These are phyloP conservation scores for Prinia subflava DNA, from an alignment of 2,113 vertebrate genomes.

Conservation along the genomic window DNA sequence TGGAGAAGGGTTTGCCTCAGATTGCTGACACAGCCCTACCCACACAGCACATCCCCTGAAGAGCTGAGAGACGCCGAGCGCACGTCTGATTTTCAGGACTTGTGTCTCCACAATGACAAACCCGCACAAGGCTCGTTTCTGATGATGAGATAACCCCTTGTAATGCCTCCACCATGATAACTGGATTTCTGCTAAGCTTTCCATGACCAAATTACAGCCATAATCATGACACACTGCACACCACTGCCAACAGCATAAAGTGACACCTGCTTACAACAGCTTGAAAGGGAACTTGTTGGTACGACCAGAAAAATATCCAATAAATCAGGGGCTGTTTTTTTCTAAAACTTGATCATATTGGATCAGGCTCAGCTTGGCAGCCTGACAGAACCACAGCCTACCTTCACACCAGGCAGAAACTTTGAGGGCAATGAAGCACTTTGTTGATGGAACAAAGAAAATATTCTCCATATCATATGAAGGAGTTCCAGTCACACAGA, in stretches of 20 bases:
- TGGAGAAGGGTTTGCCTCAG: background rate
- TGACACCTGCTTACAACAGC: conserved; percentile 41
- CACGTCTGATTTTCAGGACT: background rate
- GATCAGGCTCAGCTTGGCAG: background rate
- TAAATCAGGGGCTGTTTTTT: background rate
- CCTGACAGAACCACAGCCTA: background rate
- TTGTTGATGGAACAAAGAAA: background rate
- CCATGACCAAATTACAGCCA: conserved; percentile 46
- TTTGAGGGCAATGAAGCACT: background rate
- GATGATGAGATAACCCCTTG: conserved; percentile 40
- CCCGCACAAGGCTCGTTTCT: background rate
- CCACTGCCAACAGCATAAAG: conserved; percentile 36
- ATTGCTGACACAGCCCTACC: background rate
- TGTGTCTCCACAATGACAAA: background rate
- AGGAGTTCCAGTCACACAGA: background rate
- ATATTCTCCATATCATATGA: accelerated
- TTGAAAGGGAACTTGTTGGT: conserved; percentile 2
- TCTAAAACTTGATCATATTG: background rate
- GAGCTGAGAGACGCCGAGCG: background rate
- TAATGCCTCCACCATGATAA: conserved; percentile 57
- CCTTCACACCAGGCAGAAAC: background rate
- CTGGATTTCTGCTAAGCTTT: conserved; percentile 61
- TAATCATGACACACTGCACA: conserved; percentile 16
- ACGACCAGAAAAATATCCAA: background rate
- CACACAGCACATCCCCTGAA: background rate